phyloP scores from a whole-genome alignment of 2,113 vertebrate species.

The Gopherus flavomarginatus region DNA sequence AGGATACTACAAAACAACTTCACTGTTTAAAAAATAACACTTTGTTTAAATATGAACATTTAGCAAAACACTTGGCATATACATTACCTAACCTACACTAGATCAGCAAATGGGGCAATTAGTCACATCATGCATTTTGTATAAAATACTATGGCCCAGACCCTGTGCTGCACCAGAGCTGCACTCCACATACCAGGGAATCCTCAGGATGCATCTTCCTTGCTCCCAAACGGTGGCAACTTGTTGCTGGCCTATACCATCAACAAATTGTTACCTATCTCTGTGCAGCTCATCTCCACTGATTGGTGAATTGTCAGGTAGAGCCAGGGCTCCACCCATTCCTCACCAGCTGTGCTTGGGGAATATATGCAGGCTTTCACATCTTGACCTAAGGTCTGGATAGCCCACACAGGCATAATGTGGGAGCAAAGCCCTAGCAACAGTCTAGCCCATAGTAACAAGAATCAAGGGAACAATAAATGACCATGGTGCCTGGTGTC shows the following conservation, averaged over 20 bases:
- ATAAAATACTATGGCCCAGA: background rate
- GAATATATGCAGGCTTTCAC: background rate
- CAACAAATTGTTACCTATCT: background rate
- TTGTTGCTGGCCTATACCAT: background rate
- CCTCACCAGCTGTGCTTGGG: background rate
- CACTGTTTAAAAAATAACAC: conserved; percentile 45
- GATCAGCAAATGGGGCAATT: background rate
- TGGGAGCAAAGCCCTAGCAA: no score
- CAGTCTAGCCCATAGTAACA: background rate
- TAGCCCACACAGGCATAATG: no score
- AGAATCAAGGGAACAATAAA: background rate
- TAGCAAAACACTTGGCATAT: background rate
- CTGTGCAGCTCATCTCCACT: background rate
- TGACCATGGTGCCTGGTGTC: background rate
- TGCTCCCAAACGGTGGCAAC: background rate
- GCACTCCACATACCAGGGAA: background rate
- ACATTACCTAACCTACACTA: background rate
- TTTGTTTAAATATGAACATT: conserved; percentile 19
- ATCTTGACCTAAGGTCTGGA: accelerated
- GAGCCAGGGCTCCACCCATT: background rate
- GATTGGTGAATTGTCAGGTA: background rate
- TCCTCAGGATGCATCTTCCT: background rate
- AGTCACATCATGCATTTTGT: background rate
- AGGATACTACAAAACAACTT: conserved; percentile 40
- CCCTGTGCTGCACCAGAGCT: background rate